Percentiles rank a stretch among this genome's conserved stretches.
phyloP scores from a whole-genome alignment of 2,113 vertebrate genomes.

The Labrus mixtus region DNA sequence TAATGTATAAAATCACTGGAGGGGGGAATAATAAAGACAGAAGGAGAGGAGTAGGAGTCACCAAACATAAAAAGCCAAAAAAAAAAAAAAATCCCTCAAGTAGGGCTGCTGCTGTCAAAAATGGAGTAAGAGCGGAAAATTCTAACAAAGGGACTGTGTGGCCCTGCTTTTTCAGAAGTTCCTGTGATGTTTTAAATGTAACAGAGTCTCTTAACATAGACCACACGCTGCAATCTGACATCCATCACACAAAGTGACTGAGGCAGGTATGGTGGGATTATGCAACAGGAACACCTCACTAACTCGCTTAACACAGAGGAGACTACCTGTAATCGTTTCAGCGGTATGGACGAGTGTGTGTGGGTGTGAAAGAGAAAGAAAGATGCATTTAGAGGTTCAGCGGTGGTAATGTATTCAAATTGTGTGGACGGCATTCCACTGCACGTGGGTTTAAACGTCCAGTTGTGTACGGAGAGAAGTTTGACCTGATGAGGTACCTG shows the following conservation, averaged over 20 bases:
- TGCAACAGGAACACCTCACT: conserved; percentile 53
- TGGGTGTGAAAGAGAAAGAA: neutral
- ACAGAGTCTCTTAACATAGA: conserved; percentile 39
- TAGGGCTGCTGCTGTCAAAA: conserved; percentile 37
- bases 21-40: conserved; percentile 50
- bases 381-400: neutral
- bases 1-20: conserved; percentile 44
- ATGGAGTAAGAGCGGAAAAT: conserved; percentile 45
- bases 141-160: conserved; percentile 33
- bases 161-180: conserved; percentile 55
- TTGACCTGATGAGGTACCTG: no score
- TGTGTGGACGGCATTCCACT: neutral
- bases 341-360: conserved; percentile 14
- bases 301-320: conserved; percentile 50
- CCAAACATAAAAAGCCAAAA: conserved; percentile 43
- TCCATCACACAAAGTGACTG: conserved; percentile 64
- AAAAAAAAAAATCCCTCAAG: neutral
- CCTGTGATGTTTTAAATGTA: conserved; percentile 61
- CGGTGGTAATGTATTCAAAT: neutral
- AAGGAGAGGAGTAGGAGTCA: conserved; percentile 40
- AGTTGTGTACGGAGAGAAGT: neutral
- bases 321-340: conserved; percentile 61
- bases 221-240: conserved; percentile 62
- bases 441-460: no score
- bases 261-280: conserved; percentile 67